Base-by-base conservation (phyloP, 2,888 invertebrate species). In the Polietes domitor region DNA sequence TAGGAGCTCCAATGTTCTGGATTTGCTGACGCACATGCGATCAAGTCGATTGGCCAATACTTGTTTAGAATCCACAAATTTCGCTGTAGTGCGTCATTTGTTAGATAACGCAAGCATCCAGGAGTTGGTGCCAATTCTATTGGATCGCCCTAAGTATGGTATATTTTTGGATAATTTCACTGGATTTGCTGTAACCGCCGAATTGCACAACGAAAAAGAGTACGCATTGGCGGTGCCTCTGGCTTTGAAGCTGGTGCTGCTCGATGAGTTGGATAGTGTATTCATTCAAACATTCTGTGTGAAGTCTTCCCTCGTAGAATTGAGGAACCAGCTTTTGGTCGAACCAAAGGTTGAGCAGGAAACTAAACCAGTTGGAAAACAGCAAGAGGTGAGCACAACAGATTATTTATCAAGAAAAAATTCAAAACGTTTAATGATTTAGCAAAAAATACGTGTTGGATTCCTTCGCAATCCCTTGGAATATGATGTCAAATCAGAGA, bases 141-240 rank as follows among this genome's bases (percentile, higher is more conserved):
- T 96, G 88, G 96, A 98, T 90, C 95, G 97, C 76, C 91, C 96
- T 17, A 96, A 96, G 89, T 99, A 96, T 93, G 99, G 99, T 0
- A 92, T 99, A 41, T 98, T 98, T 90, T 94, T 97, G n/a, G 98
- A 99, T 92, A 92, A 94, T 82, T 96, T 95, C 87, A 93, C 94
- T 37, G 95, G 95, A 9, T 97, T 97, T 91, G 93, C 98, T 72
- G 92, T 98, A 47, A 93, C 99, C 92, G 96, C 98, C 90, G 93
- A 94, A 77, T 95, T 97, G 88, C 92, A 98, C 77, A 94, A 95
- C 88, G 92, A 93, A 41, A 93, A 95, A 77, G 94, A 97, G 89
- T 96, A 93, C 90, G 93, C 93, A 55, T 93, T 94, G 80, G 98
- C 98, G 17, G 96, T 97, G 0, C 94, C 95, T 91, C 93, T 97